phyloP scores from a whole-genome alignment of 1,140 invertebrate species.

The Cydia strobilella region DNA sequence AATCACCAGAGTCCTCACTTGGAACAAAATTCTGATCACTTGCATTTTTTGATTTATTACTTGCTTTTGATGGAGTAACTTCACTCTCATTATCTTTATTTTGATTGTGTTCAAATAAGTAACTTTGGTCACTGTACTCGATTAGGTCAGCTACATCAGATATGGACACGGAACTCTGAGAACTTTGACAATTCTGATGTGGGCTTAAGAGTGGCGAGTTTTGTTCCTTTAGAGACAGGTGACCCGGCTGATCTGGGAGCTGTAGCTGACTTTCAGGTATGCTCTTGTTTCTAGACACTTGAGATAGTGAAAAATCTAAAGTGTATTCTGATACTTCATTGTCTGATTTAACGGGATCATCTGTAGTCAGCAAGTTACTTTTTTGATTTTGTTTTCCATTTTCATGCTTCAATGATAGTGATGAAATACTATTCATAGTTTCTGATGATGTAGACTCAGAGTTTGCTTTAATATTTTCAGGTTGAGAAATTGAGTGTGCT shows the following conservation, averaged over 20 bases:
- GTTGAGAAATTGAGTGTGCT: conserved; percentile 37
- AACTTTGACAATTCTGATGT: conserved; percentile 57
- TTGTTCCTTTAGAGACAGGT: conserved; percentile 42
- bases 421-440: conserved; percentile 48
- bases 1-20: conserved; percentile 67
- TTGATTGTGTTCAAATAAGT: conserved; percentile 38
- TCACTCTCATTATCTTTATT: conserved; percentile 42
- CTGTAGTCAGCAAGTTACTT: conserved; percentile 46
- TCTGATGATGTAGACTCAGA: conserved; percentile 38
- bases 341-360: conserved; percentile 48
- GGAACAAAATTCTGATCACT: conserved; percentile 43
- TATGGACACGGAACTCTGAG: conserved; percentile 67
- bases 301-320: conserved; percentile 64
- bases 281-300: conserved; percentile 48
- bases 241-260: conserved; percentile 43
- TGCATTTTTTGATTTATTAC: conserved; percentile 38
- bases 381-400: conserved; percentile 40
- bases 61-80: conserved; percentile 37
- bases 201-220: conserved; percentile 47
- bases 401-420: conserved; percentile 44
- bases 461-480: conserved; percentile 42
- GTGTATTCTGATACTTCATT: conserved; percentile 61
- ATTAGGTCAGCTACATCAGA: conserved; percentile 73
- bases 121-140: conserved; percentile 59
- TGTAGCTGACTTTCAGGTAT: conserved; percentile 37